phyloP scores from a whole-genome alignment of 53 echinoderm and acorn worm species.

The Echinarachnius parma region DNA sequence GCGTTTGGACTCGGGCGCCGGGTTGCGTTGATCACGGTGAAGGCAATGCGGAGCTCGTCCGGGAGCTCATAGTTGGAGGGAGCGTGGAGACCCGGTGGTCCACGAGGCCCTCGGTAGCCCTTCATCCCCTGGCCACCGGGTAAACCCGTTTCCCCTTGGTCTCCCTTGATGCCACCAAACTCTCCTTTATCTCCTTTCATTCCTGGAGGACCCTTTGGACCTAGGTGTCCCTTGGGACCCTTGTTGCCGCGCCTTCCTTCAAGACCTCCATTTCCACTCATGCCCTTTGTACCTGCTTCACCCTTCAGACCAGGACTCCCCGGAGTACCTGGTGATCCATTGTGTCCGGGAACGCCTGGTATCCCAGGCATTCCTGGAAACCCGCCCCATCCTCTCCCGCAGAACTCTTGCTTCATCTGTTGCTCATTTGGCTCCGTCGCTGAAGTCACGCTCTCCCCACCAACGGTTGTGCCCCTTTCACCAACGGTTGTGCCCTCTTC shows the following conservation, averaged over 20 bases:
- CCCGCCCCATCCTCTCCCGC: slow-evolving; percentile 19
- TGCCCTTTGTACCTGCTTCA: slow-evolving; percentile 7
- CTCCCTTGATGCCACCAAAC: slow-evolving; percentile 1
- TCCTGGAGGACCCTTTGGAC: slow-evolving; percentile 16
- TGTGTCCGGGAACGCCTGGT: slow-evolving; percentile 10
- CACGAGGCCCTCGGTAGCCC: slow-evolving; percentile 29
- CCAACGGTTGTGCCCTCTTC: too few relatives aligned
- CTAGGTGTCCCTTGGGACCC: slow-evolving; percentile 22
- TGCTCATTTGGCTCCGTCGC: too few relatives aligned
- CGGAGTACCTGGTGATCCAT: slow-evolving; percentile 1
- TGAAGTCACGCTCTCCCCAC: too few relatives aligned
- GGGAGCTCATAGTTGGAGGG: slow-evolving; percentile 22
- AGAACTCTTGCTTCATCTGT: neutral
- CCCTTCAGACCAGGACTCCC: slow-evolving; percentile 11
- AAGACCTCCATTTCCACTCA: neutral
- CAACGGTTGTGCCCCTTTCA: too few relatives aligned
- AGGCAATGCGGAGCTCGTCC: slow-evolving; percentile 28
- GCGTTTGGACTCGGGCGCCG: slow-evolving; percentile 17
- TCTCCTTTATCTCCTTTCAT: slow-evolving; percentile 18
- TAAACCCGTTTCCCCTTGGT: slow-evolving; percentile 20
- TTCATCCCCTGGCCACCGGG: slow-evolving; percentile 16
- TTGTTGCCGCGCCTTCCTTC: slow-evolving; percentile 11
- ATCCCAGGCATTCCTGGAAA: slow-evolving; percentile 37
- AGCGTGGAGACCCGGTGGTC: slow-evolving; percentile 31
- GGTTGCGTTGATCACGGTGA: slow-evolving; percentile 36